Evolutionary conservation across 35 echinoderm and acorn worm genomes (phyloP).

Genomic region (Lytechinus pictus): DNA sequence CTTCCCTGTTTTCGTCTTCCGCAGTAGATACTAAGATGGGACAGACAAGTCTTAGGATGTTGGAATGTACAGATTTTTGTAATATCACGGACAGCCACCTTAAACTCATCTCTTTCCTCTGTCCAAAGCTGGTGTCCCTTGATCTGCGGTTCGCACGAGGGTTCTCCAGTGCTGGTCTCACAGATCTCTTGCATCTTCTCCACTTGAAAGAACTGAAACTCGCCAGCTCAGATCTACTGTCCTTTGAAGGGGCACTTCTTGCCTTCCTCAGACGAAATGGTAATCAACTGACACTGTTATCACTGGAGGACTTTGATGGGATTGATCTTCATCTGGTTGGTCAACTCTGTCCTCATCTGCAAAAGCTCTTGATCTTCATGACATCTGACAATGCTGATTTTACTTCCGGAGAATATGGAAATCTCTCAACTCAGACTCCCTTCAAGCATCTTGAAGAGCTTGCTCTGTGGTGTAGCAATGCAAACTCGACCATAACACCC

Average conservation of each 20-base stretch:
- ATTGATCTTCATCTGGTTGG: slow-evolving; percentile 16
- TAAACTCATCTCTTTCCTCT: slow-evolving; percentile 13
- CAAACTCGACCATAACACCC: neutral
- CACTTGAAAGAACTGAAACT: slow-evolving; percentile 35
- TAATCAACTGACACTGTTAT: neutral
- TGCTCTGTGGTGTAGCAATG: slow-evolving; percentile 16
- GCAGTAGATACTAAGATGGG: neutral
- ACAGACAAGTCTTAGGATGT: neutral
- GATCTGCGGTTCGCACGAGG: slow-evolving; percentile 38
- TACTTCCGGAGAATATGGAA: neutral
- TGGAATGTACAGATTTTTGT: slow-evolving; percentile 28
- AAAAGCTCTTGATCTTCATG: slow-evolving; percentile 35
- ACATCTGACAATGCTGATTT: neutral
- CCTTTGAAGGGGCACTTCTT: neutral
- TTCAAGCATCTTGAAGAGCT: slow-evolving; percentile 36
- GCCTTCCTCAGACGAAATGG: neutral
- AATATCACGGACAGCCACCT: neutral
- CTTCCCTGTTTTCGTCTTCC: neutral
- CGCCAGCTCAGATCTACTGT: neutral
- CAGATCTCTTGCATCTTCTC: neutral
- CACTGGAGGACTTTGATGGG: slow-evolving; percentile 23
- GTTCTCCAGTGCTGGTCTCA: neutral
- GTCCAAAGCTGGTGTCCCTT: slow-evolving; percentile 14
- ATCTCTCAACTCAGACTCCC: neutral
- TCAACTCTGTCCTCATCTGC: slow-evolving; percentile 17